These are phyloP conservation scores for Drosophila paulistorum DNA, from an alignment of 1,140 invertebrate genomes.

Conservation along the genomic window DNA sequence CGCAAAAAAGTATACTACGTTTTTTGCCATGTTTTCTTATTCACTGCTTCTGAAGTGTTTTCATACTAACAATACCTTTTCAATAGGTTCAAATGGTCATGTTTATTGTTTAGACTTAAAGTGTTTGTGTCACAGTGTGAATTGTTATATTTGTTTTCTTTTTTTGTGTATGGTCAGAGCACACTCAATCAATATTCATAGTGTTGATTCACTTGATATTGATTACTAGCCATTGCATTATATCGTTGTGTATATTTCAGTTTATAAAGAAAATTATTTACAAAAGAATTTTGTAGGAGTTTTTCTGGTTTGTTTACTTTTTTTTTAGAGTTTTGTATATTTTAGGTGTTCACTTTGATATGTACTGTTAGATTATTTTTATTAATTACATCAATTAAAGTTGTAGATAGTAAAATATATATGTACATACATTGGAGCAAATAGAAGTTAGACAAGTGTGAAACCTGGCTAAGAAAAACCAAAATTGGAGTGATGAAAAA, in stretches of 20 bases:
- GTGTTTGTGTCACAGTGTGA: constrained; percentile 24
- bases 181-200: constrained; percentile 60
- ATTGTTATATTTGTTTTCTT: background rate
- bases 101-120: constrained; percentile 58
- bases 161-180: constrained; percentile 17
- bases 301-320: constrained; percentile 12
- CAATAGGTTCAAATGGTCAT: constrained; percentile 57
- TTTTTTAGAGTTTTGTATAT: constrained; percentile 48
- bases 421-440: constrained; percentile 38
- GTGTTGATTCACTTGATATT: constrained; percentile 22
- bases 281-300: constrained; percentile 57
- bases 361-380: constrained; percentile 68
- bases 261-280: constrained; percentile 70
- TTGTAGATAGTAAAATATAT: constrained; percentile 32
- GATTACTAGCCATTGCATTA: background rate
- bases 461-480: constrained; percentile 54
- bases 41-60: background rate
- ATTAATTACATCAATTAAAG: constrained; percentile 48
- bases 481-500: background rate
- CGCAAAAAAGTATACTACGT: constrained; percentile 45
- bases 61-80: constrained; percentile 13
- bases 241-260: constrained; percentile 53
- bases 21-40: background rate
- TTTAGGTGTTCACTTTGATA: constrained; percentile 80
- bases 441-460: constrained; percentile 37